Conservation (phyloP, 2,113 vertebrate genomes). For the Noturus placidus region DNA sequence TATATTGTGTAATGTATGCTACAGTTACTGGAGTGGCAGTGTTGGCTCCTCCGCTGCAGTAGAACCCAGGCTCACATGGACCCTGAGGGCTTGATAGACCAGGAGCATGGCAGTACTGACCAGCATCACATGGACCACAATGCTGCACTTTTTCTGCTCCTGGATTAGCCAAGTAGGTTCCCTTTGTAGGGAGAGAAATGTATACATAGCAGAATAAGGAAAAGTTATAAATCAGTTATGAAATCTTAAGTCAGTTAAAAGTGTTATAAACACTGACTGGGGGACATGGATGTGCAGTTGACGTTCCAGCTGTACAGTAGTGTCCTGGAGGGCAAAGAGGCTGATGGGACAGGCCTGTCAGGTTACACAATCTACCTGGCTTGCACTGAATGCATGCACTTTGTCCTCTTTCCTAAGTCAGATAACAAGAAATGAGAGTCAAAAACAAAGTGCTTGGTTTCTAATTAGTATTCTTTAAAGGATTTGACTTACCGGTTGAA, state of each 20-base stretch:
- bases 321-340: slow-evolving; percentile 77
- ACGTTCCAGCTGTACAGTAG: slow-evolving; percentile 77
- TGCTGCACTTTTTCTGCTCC: slow-evolving; percentile 65
- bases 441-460: slow-evolving; percentile 1
- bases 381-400: slow-evolving; percentile 75
- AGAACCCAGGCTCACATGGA: slow-evolving; percentile 74
- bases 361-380: slow-evolving; percentile 78
- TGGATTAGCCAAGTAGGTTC: slow-evolving; percentile 69
- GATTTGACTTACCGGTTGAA: slow-evolving; percentile 76
- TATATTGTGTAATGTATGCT: background rate
- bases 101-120: slow-evolving; percentile 76
- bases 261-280: slow-evolving; percentile 66
- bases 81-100: slow-evolving; percentile 79
- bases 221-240: background rate
- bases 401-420: slow-evolving; percentile 70
- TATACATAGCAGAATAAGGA: background rate
- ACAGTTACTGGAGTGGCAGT: slow-evolving; percentile 77
- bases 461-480: background rate
- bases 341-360: slow-evolving; percentile 72
- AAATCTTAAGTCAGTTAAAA: background rate
- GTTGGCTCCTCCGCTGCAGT: slow-evolving; percentile 72
- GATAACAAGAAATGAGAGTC: slow-evolving; percentile 8
- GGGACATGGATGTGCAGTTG: slow-evolving; percentile 72
- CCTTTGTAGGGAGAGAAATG: slow-evolving; percentile 64
- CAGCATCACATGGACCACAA: slow-evolving; percentile 78